phyloP scores from a whole-genome alignment of 2,113 vertebrate species.

The Bothrops jararaca region DNA sequence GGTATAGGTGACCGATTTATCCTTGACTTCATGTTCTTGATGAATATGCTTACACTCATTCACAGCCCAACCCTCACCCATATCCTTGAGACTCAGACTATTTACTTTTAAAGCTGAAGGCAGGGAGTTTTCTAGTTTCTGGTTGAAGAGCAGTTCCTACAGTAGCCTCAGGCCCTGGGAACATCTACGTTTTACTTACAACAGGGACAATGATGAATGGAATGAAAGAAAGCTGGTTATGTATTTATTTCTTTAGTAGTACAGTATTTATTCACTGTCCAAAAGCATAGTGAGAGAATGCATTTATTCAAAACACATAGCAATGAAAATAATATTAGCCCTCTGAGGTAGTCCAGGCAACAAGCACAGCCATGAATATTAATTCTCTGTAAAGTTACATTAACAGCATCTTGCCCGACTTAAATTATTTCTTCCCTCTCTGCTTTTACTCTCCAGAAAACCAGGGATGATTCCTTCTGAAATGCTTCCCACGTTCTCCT shows the following conservation, averaged over 20 bases:
- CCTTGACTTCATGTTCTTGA: not conserved
- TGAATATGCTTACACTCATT: not conserved
- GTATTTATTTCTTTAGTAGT: not conserved
- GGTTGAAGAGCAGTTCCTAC: not conserved
- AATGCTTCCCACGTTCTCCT: not conserved
- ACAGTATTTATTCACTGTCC: not conserved
- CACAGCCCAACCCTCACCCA: not conserved
- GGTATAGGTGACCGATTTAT: not conserved
- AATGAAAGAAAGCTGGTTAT: not conserved
- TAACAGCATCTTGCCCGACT: not conserved
- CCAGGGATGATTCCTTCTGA: not conserved
- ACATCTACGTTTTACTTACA: not conserved
- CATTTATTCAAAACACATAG: not conserved
- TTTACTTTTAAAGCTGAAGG: not conserved
- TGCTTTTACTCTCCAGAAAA: not conserved
- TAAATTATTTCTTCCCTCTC: not conserved
- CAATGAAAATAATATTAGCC: not conserved
- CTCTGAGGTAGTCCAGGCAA: not conserved
- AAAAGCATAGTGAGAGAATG: too few relatives aligned
- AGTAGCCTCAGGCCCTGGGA: not conserved
- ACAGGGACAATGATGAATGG: not conserved
- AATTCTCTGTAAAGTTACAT: not conserved
- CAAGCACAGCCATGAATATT: not conserved
- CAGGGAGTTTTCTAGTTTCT: not conserved
- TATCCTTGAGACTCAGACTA: not conserved